Evolutionary conservation across 2,113 vertebrate species (phyloP).

Genomic region (Xerus inauris): DNA sequence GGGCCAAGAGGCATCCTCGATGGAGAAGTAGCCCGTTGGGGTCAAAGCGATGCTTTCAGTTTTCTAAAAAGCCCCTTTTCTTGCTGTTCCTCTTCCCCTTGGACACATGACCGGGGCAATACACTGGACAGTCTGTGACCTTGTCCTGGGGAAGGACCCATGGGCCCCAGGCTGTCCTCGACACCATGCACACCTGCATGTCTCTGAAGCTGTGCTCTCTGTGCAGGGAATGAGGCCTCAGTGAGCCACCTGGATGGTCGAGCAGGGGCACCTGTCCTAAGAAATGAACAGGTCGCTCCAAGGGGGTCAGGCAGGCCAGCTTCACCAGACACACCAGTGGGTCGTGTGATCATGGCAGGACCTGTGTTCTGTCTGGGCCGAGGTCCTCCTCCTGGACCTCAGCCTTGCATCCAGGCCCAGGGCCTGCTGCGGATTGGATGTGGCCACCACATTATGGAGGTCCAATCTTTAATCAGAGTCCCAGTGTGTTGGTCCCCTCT

Average conservation of each 20-base stretch:
- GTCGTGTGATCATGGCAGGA: no score
- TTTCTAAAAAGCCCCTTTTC: neutral
- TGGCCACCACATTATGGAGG: neutral
- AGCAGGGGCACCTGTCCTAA: neutral
- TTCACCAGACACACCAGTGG: neutral
- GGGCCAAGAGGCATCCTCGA: neutral
- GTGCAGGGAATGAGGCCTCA: neutral
- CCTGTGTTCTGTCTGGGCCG: neutral
- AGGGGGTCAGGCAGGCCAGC: neutral
- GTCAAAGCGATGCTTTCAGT: accelerated
- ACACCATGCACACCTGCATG: no score
- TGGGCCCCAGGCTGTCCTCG: neutral
- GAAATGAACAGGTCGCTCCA: no score
- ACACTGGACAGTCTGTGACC: no score
- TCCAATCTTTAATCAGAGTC: no score
- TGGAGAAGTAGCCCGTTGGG: neutral
- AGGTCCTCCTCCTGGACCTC: neutral
- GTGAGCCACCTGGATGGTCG: neutral
- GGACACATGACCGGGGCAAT: no score
- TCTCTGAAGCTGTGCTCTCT: neutral
- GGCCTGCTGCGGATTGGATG: neutral
- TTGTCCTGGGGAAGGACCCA: neutral
- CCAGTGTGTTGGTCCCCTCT: neutral
- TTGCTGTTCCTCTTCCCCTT: accelerated
- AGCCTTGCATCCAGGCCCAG: neutral